Conservation (phyloP, 2,888 invertebrate genomes). For the Leucania comma region DNA sequence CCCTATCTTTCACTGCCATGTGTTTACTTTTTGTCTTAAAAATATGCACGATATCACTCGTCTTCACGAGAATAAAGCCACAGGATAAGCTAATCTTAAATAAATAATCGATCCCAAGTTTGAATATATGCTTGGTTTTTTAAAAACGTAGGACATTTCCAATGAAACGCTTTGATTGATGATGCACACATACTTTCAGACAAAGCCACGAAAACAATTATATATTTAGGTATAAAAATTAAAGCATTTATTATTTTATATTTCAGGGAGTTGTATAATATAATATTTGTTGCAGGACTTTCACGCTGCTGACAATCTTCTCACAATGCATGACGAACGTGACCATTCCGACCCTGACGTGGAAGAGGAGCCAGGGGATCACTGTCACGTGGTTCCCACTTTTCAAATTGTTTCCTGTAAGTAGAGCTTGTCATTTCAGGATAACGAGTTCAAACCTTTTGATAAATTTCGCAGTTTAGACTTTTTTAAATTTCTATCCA, state of each 20-base stretch:
- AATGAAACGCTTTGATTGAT: too few relatives aligned
- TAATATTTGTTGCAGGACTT: slow-evolving; percentile 90
- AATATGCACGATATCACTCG: too few relatives aligned
- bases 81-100: too few relatives aligned
- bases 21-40: too few relatives aligned
- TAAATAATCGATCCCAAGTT: too few relatives aligned
- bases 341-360: slow-evolving; percentile 91
- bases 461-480: neutral
- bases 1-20: too few relatives aligned
- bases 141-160: too few relatives aligned
- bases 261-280: neutral
- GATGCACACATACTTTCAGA: too few relatives aligned
- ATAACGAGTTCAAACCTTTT: neutral
- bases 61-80: too few relatives aligned
- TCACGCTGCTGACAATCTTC: slow-evolving; percentile 94
- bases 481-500: neutral
- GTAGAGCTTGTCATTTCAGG: slow-evolving; percentile 53
- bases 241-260: neutral
- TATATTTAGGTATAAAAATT: too few relatives aligned
- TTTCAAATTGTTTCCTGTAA: slow-evolving; percentile 95
- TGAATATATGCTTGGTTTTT: too few relatives aligned
- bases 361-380: slow-evolving; percentile 90
- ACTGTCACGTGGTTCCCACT: slow-evolving; percentile 92
- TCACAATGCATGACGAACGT: slow-evolving; percentile 94
- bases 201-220: too few relatives aligned